phyloP scores from a whole-genome alignment of 2,113 vertebrate species.

The Lagenorhynchus albirostris region DNA sequence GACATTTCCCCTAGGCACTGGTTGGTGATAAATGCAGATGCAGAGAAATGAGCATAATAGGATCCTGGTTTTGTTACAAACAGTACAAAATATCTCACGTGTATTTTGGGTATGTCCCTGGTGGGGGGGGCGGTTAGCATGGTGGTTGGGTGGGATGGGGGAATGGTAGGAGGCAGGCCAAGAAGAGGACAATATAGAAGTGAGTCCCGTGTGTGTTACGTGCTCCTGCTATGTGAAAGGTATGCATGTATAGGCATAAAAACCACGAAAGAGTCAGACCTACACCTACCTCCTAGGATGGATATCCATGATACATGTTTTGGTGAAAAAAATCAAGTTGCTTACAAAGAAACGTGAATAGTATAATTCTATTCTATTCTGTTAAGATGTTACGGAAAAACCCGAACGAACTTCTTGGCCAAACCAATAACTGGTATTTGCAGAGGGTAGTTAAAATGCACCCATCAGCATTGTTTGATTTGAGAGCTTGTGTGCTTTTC shows the following conservation, averaged over 20 bases:
- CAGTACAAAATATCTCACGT: too few species aligned
- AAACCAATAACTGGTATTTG: neutral
- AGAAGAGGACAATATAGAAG: neutral
- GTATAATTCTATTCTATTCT: neutral
- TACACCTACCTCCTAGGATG: neutral
- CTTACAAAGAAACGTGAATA: neutral
- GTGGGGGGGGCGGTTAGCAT: neutral
- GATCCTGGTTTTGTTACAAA: neutral
- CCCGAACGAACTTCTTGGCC: too few species aligned
- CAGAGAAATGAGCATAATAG: neutral
- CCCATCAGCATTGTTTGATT: neutral
- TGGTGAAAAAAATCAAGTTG: neutral
- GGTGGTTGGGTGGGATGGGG: too few species aligned
- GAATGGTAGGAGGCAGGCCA: too few species aligned
- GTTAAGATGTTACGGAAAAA: too few species aligned
- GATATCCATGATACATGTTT: neutral
- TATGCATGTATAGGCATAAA: too few species aligned
- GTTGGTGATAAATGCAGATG: neutral
- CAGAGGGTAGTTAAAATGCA: neutral
- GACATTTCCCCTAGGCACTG: neutral
- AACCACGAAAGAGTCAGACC: too few species aligned
- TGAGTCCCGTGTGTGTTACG: neutral
- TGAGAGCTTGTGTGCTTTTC: neutral
- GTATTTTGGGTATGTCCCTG: accelerated
- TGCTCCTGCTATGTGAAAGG: neutral